These are phyloP conservation scores for Anoura caudifer DNA, from an alignment of 2,113 vertebrate genomes.

Conservation along the genomic window DNA sequence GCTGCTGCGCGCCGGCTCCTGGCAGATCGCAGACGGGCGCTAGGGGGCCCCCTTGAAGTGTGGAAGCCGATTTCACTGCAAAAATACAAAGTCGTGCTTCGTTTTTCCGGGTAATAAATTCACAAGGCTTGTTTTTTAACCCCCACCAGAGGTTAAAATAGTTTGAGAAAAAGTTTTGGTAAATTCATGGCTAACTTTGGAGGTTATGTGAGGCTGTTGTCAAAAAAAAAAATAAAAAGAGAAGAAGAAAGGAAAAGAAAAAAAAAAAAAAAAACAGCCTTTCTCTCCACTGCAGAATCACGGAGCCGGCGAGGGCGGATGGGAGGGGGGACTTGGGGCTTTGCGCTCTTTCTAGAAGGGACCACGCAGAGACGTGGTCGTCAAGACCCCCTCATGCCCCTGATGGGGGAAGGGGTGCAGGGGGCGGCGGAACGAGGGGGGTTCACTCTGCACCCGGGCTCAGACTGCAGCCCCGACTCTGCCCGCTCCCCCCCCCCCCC, in stretches of 20 bases:
- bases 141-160: constrained; percentile 68
- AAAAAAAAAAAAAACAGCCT: not conserved
- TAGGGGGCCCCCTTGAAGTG: constrained; percentile 67
- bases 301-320: not conserved
- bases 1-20: not conserved
- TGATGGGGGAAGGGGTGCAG: not conserved
- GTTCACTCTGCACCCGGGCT: not conserved
- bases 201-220: constrained; percentile 72
- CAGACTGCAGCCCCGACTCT: not conserved
- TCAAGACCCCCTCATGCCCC: not conserved
- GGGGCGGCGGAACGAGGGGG: not conserved
- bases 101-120: constrained; percentile 61
- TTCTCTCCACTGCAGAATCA: constrained; percentile 33
- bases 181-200: constrained; percentile 72
- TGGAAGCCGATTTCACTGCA: constrained; percentile 28
- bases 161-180: constrained; percentile 74
- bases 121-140: constrained; percentile 71
- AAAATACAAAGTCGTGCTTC: not conserved
- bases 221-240: constrained; percentile 14
- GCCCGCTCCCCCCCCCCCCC: not conserved
- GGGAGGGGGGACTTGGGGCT: not conserved
- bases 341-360: constrained; percentile 16
- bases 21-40: fast-evolving
- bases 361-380: not conserved
- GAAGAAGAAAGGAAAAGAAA: not conserved